Percentiles rank a stretch among this genome's conserved stretches.
These are phyloP conservation scores for Neoitamus cyanurus DNA, from an alignment of 2,888 invertebrate species.

Conservation along the genomic window DNA sequence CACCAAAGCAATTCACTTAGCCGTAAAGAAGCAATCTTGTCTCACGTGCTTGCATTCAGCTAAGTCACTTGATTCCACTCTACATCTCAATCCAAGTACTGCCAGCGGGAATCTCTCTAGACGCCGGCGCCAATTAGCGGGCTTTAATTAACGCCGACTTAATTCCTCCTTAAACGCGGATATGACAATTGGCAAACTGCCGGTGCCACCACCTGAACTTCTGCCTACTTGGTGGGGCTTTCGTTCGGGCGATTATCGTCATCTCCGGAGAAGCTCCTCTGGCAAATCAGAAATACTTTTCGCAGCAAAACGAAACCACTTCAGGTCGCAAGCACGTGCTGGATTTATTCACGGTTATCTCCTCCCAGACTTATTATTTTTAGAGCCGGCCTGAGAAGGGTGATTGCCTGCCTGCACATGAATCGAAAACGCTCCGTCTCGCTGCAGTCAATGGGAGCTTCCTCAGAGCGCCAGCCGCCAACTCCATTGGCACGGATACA, in stretches of 20 bases:
- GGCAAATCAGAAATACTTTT: not conserved
- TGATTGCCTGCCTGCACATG: not conserved
- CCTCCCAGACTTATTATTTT: not conserved
- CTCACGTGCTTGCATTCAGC: not conserved
- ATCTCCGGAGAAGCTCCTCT: not conserved
- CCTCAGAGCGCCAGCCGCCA: not conserved
- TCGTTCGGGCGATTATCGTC: not conserved
- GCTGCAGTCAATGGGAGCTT: not conserved
- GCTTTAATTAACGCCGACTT: not conserved
- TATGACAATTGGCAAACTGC: not conserved
- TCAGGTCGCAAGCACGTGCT: not conserved
- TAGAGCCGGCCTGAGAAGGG: not conserved
- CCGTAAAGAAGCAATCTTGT: not conserved
- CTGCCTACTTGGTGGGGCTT: not conserved
- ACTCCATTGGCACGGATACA: not conserved
- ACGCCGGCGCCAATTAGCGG: not conserved
- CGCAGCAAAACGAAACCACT: not conserved
- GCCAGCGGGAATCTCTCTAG: not conserved
- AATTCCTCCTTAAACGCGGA: not conserved
- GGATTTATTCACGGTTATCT: not conserved
- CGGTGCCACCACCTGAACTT: not conserved
- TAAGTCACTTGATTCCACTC: not conserved
- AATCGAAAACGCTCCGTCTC: not conserved
- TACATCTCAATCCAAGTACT: not conserved
- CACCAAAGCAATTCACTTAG: too few species aligned